Evolutionary conservation across 2,797 vertebrate genomes (phyloP).

Genomic region (Dermochelys coriacea): DNA sequence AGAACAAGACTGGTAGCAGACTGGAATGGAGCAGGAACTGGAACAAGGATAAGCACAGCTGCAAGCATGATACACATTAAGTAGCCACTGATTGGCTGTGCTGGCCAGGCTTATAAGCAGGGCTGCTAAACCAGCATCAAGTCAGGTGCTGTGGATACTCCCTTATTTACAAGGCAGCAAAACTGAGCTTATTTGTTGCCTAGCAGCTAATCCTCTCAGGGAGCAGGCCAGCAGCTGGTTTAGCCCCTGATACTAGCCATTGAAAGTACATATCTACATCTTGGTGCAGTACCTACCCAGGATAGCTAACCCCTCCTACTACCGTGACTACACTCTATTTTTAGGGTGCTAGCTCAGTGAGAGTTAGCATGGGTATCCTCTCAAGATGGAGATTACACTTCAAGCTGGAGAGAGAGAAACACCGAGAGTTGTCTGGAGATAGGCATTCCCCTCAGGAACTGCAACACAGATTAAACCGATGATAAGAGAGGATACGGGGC

Average conservation of each 20-base stretch:
- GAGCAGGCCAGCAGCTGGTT: not conserved
- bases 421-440: not conserved
- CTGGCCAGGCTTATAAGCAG: not conserved
- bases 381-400: not conserved
- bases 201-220: not conserved
- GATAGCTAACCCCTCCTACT: not conserved
- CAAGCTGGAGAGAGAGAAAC: not conserved
- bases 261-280: not conserved
- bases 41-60: not conserved
- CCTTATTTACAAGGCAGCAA: not conserved
- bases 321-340: not conserved
- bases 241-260: not conserved
- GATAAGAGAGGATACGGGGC: not conserved
- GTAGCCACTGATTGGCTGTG: not conserved
- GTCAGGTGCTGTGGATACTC: not conserved
- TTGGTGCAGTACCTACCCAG: not conserved
- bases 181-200: not conserved
- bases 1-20: not conserved
- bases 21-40: not conserved
- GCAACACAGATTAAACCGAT: not conserved
- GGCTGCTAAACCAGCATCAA: not conserved
- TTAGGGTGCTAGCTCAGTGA: not conserved
- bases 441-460: not conserved
- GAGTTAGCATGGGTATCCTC: not conserved
- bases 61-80: not conserved